phyloP scores from a whole-genome alignment of 2,797 vertebrate genomes.

The Falco berigora region DNA sequence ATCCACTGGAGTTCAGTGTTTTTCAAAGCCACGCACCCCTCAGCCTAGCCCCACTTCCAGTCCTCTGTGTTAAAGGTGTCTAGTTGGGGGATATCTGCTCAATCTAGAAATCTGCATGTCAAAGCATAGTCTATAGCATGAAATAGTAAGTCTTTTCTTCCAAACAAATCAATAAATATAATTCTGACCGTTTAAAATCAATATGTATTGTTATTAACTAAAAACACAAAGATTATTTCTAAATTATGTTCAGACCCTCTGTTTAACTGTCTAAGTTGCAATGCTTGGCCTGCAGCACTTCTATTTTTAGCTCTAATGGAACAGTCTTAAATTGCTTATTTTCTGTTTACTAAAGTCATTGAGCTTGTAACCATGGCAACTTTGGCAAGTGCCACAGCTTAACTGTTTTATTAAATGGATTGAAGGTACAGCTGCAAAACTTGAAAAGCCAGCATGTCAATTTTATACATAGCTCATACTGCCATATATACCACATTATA shows the following conservation, averaged over 20 bases:
- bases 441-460: conserved; percentile 12
- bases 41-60: background rate
- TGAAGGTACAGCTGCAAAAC: conserved; percentile 63
- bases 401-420: conserved; percentile 75
- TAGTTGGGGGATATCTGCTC: background rate
- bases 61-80: background rate
- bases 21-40: background rate
- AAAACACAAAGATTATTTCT: conserved; percentile 52
- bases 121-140: background rate
- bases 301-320: conserved; percentile 78
- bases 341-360: conserved; percentile 81
- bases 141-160: background rate
- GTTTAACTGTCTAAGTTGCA: conserved; percentile 66
- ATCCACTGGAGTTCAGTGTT: background rate
- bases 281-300: conserved; percentile 68
- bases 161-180: conserved; percentile 14
- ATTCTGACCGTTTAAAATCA: conserved; percentile 37
- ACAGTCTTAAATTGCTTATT: conserved; percentile 78
- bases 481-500: background rate
- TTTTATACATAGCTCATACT: background rate
- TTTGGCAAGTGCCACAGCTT: conserved; percentile 67
- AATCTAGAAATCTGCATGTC: background rate
- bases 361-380: conserved; percentile 78
- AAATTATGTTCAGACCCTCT: conserved; percentile 50
- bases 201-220: conserved; percentile 61